Evolutionary conservation across 2,113 vertebrate genomes (phyloP).

Genomic region (Xiphophorus couchianus): DNA sequence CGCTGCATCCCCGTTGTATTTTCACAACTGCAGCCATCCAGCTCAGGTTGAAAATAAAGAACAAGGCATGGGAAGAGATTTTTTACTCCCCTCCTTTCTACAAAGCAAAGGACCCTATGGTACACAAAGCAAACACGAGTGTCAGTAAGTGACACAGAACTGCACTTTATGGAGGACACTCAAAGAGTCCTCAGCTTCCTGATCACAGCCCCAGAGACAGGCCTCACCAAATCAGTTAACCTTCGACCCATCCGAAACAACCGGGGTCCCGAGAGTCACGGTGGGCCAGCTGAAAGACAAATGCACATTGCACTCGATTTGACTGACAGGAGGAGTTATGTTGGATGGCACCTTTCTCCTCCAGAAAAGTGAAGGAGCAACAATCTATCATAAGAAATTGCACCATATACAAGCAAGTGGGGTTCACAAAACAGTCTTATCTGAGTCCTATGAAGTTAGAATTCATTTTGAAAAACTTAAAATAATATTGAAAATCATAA

Average conservation of each 20-base stretch:
- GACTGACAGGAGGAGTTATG: constrained; percentile 49
- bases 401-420: constrained; percentile 52
- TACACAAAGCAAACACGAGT: constrained; percentile 68
- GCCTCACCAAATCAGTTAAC: constrained; percentile 74
- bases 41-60: constrained; percentile 62
- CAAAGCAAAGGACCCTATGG: constrained; percentile 59
- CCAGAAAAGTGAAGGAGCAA: constrained; percentile 53
- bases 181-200: constrained; percentile 57
- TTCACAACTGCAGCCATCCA: constrained; percentile 57
- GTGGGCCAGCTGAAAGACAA: constrained; percentile 71
- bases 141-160: constrained; percentile 70
- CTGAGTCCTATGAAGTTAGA: constrained; percentile 48
- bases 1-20: constrained; percentile 53
- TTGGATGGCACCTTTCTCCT: constrained; percentile 59
- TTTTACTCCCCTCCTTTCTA: constrained; percentile 24
- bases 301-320: constrained; percentile 65
- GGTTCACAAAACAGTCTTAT: constrained; percentile 70
- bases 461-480: constrained; percentile 45
- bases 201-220: constrained; percentile 66
- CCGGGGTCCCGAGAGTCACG: constrained; percentile 54
- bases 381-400: constrained; percentile 51
- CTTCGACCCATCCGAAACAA: constrained; percentile 67
- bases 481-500: not conserved
- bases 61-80: constrained; percentile 49
- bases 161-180: constrained; percentile 75